These are phyloP conservation scores for Aspiorhynchus laticeps DNA, from an alignment of 2,113 vertebrate species.

Conservation along the genomic window DNA sequence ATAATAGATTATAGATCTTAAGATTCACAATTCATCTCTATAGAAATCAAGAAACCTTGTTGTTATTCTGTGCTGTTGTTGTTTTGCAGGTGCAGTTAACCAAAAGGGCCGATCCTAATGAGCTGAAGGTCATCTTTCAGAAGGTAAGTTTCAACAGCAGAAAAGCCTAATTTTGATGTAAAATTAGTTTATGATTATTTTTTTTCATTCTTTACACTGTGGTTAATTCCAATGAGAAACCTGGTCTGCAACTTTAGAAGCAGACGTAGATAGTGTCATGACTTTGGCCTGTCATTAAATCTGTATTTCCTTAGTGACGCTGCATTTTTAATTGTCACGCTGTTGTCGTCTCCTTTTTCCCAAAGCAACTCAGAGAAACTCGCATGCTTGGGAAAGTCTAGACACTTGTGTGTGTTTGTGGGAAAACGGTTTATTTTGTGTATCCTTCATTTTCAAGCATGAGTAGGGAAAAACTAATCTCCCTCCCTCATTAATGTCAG, in stretches of 20 bases:
- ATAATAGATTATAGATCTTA: not conserved
- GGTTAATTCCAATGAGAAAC: not conserved
- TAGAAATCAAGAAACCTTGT: no score
- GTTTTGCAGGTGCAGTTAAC: constrained; percentile 86
- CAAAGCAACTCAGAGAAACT: not conserved
- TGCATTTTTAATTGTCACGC: not conserved
- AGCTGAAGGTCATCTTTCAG: constrained; percentile 89
- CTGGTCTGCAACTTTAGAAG: not conserved
- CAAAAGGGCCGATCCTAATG: constrained; percentile 90
- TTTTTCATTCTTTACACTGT: not conserved
- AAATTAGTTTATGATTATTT: no score
- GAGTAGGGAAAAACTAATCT: not conserved
- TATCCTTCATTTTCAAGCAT: not conserved
- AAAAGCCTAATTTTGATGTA: not conserved
- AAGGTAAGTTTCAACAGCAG: constrained; percentile 79
- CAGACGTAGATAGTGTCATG: not conserved
- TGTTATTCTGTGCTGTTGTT: not conserved
- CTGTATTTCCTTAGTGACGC: constrained; percentile 1
- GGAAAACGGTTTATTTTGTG: not conserved
- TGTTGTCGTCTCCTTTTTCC: not conserved
- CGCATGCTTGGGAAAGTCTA: not conserved
- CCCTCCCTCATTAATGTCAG: not conserved
- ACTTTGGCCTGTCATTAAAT: not conserved
- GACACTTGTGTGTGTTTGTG: not conserved
- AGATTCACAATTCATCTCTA: constrained; percentile 20